phyloP scores from a whole-genome alignment of 1,140 invertebrate species.

The Drosophila ohnishii region DNA sequence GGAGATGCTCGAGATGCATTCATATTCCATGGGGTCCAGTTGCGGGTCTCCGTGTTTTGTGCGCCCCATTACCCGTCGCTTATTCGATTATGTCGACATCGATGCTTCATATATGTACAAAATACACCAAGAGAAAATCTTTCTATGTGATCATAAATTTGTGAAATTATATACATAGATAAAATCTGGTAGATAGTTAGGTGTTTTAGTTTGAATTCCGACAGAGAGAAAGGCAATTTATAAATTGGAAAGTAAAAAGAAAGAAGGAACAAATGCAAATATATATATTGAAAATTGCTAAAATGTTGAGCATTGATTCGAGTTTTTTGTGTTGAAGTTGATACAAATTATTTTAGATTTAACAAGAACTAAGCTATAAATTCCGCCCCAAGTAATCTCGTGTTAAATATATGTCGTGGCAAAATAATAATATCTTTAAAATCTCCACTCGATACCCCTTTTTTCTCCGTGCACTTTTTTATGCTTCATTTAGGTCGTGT shows the following conservation, averaged over 20 bases:
- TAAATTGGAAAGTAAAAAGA: background rate
- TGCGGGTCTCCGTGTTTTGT: slow-evolving; percentile 35
- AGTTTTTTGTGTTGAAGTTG: too few relatives aligned
- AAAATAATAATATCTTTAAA: background rate
- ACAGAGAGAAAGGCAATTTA: background rate
- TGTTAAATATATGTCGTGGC: too few relatives aligned
- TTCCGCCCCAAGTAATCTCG: too few relatives aligned
- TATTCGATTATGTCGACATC: slow-evolving; percentile 70
- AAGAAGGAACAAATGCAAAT: too few relatives aligned
- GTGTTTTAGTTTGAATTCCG: too few relatives aligned
- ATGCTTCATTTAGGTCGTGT: slow-evolving; percentile 66
- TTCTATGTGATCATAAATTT: background rate
- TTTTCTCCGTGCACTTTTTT: slow-evolving; percentile 28
- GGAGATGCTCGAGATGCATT: slow-evolving; percentile 60
- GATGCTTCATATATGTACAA: slow-evolving; percentile 28
- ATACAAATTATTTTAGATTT: too few relatives aligned
- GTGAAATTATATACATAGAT: background rate
- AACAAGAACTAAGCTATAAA: too few relatives aligned
- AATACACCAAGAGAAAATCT: background rate
- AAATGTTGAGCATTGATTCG: too few relatives aligned
- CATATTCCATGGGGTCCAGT: slow-evolving; percentile 80
- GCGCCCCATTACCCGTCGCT: slow-evolving; percentile 65
- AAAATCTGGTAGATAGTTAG: background rate
- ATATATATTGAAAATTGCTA: too few relatives aligned
- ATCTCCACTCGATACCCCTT: background rate